Evolutionary conservation across 2,797 vertebrate species (phyloP).

Genomic region (Heterohyrax brucei): DNA sequence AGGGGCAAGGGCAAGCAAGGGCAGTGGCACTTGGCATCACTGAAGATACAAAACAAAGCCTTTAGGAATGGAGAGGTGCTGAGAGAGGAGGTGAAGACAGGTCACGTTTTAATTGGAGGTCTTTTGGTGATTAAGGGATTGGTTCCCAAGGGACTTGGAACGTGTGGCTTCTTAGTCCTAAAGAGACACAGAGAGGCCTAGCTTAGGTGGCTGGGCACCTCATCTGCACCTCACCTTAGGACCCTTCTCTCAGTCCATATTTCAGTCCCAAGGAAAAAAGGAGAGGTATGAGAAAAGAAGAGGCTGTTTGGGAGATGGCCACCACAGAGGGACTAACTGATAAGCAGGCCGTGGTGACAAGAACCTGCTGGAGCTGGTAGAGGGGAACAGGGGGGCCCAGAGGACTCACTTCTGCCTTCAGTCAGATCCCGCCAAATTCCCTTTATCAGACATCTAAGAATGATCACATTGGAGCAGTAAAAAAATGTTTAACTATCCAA

Average conservation of each 20-base stretch:
- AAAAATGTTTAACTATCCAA: conserved; percentile 90
- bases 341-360: not conserved
- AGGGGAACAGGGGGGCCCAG: conserved; percentile 23
- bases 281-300: conserved; percentile 42
- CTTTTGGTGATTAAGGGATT: conserved; percentile 75
- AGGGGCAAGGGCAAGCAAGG: not conserved
- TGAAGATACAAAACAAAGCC: not conserved
- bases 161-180: conserved; percentile 71
- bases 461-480: conserved; percentile 92
- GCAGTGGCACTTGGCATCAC: conserved; percentile 3
- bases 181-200: conserved; percentile 19
- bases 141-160: conserved; percentile 70
- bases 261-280: not conserved
- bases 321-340: not conserved
- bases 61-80: conserved; percentile 9
- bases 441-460: conserved; percentile 85
- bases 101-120: conserved; percentile 64
- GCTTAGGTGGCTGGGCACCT: not conserved
- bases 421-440: conserved; percentile 80
- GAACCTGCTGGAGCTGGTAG: conserved; percentile 27
- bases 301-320: conserved; percentile 12
- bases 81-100: not conserved
- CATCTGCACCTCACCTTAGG: not conserved
- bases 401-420: conserved; percentile 51
- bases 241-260: conserved; percentile 12